Evolutionary conservation across 2,888 invertebrate genomes (phyloP).

Genomic region (Herminia tarsipennalis): DNA sequence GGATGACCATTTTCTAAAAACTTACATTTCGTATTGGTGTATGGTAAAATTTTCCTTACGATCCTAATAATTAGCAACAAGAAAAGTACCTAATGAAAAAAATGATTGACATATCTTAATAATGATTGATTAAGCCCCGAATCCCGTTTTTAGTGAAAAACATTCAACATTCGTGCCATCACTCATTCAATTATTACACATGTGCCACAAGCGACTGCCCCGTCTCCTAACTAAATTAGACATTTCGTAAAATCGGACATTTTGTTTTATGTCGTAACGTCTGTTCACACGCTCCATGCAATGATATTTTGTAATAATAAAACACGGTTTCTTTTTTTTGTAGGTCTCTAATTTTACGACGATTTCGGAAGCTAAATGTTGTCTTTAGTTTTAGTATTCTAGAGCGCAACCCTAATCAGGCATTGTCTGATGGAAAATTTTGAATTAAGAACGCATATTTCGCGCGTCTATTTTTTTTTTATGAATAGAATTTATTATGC

Average conservation of each 20-base stretch:
- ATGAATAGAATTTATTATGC: no score
- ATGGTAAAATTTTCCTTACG: no score
- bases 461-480: background rate
- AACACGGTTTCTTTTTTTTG: conserved; percentile 33
- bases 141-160: background rate
- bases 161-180: background rate
- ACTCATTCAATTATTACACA: conserved; percentile 10
- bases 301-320: conserved; percentile 58
- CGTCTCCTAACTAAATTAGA: conserved; percentile 42
- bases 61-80: background rate
- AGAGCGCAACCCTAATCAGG: no score
- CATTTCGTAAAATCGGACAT: conserved; percentile 68
- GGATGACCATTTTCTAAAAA: no score
- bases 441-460: no score
- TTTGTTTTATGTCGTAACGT: conserved; percentile 52
- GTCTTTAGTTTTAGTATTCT: conserved; percentile 2
- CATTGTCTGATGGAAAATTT: no score
- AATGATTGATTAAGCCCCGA: no score
- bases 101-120: no score
- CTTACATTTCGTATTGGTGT: no score
- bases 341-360: conserved; percentile 29
- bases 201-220: conserved; percentile 12
- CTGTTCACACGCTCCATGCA: conserved; percentile 61
- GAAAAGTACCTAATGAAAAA: no score
- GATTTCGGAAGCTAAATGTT: conserved; percentile 21